Conservation (phyloP, 2,113 vertebrate genomes). For the Gambusia holbrooki region DNA sequence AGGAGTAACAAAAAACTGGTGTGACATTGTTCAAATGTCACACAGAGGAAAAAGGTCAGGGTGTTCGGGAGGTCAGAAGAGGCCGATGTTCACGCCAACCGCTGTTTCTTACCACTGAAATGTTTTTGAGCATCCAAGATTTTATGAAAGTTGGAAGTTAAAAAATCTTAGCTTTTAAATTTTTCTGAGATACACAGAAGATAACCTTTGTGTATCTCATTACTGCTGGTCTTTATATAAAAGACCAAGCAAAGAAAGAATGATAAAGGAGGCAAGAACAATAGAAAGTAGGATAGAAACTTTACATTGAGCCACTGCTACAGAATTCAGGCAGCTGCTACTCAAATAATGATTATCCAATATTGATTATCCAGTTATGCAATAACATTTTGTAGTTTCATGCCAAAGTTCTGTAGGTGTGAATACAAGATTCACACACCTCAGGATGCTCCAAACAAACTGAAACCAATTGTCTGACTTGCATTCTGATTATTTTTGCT, state of each 20-base stretch:
- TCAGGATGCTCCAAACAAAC: not conserved
- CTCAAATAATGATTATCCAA: no score
- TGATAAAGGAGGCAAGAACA: not conserved
- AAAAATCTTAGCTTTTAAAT: no score
- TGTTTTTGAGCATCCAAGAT: not conserved
- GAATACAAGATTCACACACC: not conserved
- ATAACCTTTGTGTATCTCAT: not conserved
- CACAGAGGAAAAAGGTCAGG: conserved; percentile 16
- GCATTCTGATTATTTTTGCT: not conserved
- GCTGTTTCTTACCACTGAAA: not conserved
- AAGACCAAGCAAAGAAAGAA: not conserved
- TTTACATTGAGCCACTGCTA: no score
- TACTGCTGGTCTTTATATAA: no score
- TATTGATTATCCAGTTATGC: no score
- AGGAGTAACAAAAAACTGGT: conserved; percentile 9
- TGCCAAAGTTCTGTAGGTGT: no score
- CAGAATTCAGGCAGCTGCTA: no score
- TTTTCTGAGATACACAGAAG: not conserved
- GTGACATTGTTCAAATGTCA: conserved; percentile 25
- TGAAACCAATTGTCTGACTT: not conserved
- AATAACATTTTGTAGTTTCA: no score
- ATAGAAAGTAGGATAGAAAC: no score
- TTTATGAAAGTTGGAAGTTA: not conserved
- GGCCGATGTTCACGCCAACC: not conserved
- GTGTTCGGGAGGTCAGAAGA: conserved; percentile 3